Evolutionary conservation across 2,888 invertebrate genomes (phyloP), one percentile per base, ranked within the genome.

Genomic region (Sclerodermus sp.): DNA sequence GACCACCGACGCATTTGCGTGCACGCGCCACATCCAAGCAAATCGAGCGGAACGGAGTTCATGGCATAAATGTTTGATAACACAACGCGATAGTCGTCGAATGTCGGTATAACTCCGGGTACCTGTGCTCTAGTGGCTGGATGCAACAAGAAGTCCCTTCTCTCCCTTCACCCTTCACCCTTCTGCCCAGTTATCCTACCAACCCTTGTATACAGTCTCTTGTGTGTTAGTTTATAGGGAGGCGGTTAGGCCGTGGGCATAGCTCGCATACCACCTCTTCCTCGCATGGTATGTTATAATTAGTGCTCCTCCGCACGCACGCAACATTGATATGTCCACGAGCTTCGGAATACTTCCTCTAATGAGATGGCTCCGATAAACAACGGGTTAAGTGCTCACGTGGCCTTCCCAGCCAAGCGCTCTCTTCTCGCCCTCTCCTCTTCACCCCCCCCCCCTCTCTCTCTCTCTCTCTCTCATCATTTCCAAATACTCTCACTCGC

Each of bases 261-360:
- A 55, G 53, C 54, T 52, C 50, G 58, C 65, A 68, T 67, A 60
- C 59, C 66, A 37, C 53, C 48, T 57, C 59, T 62, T 58, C 57
- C 66, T 55, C 59, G 46, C 60, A 34, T 60, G 68, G 67, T 69
- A 71, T 67, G 72, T 71, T 66, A 67, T 68, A 70, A 71, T 72
- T 72, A 71, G 69, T 58, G 55, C 51, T 54, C 41, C 55, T 48
- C 46, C 46, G 42, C 56, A 55, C 50, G 51, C 66, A 62, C 55
- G 62, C 60, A 62, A 60, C 63, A 64, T 66, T 51, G 58, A 62
- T 64, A 58, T 58, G 64, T 59, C 60, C 62, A 57, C 57, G 51
- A 44, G 55, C 51, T 57, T 59, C 56, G 59, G 58, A 61, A 71
- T 64, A 62, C 57, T 63, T 62, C 61, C 48, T 16, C 57, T 64